phyloP scores from a whole-genome alignment of 2,113 vertebrate species.

The Trinectes maculatus region DNA sequence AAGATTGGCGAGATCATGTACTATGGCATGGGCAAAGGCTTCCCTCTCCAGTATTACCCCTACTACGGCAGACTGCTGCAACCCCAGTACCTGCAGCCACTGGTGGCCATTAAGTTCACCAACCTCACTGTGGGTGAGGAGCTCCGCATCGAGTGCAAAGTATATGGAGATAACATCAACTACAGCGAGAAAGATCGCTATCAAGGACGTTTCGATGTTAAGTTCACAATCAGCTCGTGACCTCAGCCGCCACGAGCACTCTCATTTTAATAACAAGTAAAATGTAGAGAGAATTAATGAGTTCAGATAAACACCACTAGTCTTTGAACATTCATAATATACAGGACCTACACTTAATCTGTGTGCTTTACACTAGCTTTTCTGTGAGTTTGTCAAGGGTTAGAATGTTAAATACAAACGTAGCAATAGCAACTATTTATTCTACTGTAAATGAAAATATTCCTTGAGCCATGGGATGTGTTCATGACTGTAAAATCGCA shows the following conservation, averaged over 20 bases:
- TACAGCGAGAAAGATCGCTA: slow-evolving; percentile 98
- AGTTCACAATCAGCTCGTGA: slow-evolving; percentile 92
- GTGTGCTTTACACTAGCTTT: slow-evolving; percentile 99
- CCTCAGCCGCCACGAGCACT: slow-evolving; percentile 82
- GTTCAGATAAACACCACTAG: slow-evolving; percentile 87
- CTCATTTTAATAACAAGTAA: slow-evolving; percentile 81
- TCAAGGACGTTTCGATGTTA: slow-evolving; percentile 97
- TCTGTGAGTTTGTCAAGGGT: slow-evolving; percentile 95
- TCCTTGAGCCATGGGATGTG: slow-evolving; percentile 98
- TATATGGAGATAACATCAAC: slow-evolving; percentile 88
- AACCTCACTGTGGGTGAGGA: slow-evolving; percentile 86
- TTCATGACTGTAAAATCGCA: slow-evolving; percentile 99
- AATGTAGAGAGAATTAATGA: slow-evolving; percentile 73
- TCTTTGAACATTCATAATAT: slow-evolving; percentile 99
- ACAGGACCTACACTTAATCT: slow-evolving; percentile 99
- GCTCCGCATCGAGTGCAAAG: slow-evolving; percentile 93
- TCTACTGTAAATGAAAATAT: slow-evolving; percentile 99
- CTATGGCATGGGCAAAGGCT: slow-evolving; percentile 85
- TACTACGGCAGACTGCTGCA: slow-evolving; percentile 95
- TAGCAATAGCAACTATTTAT: slow-evolving; percentile 99
- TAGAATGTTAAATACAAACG: slow-evolving; percentile 95
- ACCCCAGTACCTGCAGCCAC: slow-evolving; percentile 91
- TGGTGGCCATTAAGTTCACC: slow-evolving; percentile 92
- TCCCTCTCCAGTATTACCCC: slow-evolving; percentile 95
- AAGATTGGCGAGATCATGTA: slow-evolving; percentile 85